Evolutionary conservation across 2,888 invertebrate genomes (phyloP).

Genomic region (Meiosimyza platycephala): DNA sequence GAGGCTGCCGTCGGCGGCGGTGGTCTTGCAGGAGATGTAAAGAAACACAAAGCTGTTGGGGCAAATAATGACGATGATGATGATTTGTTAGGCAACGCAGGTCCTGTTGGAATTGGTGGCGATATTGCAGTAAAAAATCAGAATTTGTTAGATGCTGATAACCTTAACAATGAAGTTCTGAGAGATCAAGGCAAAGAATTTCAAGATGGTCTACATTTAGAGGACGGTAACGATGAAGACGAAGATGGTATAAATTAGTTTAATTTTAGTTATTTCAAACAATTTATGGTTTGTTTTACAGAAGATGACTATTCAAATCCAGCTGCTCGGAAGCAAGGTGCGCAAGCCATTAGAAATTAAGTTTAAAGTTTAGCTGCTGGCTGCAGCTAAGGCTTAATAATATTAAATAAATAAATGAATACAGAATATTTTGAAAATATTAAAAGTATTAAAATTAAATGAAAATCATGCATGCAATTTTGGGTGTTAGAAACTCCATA

Average conservation of each 20-base stretch:
- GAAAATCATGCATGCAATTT: not conserved
- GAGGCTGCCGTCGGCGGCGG: constrained; percentile 37
- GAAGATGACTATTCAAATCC: constrained; percentile 70
- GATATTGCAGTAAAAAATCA: constrained; percentile 56
- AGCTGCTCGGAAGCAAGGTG: constrained; percentile 67
- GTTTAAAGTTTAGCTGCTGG: not conserved
- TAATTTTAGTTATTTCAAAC: too few species aligned
- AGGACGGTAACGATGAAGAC: constrained; percentile 65
- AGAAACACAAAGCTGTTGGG: constrained; percentile 38
- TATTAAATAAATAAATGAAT: not conserved
- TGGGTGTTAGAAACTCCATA: too few species aligned
- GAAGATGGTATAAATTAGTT: constrained; percentile 67
- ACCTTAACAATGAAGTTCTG: constrained; percentile 68
- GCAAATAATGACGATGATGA: constrained; percentile 44
- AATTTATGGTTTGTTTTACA: constrained; percentile 49
- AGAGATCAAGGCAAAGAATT: constrained; percentile 67
- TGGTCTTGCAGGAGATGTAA: constrained; percentile 33
- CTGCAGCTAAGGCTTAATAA: not conserved
- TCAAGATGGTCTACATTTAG: constrained; percentile 64
- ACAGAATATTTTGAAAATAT: not conserved
- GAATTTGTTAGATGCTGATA: constrained; percentile 61
- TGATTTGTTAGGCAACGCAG: constrained; percentile 46
- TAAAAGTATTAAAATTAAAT: not conserved
- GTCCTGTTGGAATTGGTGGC: constrained; percentile 47
- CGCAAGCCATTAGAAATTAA: constrained; percentile 69